These are phyloP conservation scores for Drosophila nikananu DNA, from an alignment of 1,140 invertebrate genomes.

Conservation along the genomic window DNA sequence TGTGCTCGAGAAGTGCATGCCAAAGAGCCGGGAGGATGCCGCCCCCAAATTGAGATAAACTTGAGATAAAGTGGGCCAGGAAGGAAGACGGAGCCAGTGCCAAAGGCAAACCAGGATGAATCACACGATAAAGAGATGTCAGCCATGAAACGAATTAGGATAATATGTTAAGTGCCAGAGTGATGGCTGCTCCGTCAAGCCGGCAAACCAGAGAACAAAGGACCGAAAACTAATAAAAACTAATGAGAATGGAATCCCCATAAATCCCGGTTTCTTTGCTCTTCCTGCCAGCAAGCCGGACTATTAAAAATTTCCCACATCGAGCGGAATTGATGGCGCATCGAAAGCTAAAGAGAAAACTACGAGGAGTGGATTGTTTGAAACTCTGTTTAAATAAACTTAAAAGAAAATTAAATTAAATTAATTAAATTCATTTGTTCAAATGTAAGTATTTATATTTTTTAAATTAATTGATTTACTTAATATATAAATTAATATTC, in stretches of 20 bases:
- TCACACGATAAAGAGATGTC: conserved; percentile 70
- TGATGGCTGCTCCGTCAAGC: conserved; percentile 37
- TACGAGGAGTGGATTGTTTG: no score
- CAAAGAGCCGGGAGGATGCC: conserved; percentile 12
- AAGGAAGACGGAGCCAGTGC: not conserved
- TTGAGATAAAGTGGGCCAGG: conserved; percentile 70
- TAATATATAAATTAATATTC: not conserved
- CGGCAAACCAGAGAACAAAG: conserved; percentile 26
- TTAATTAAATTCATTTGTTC: not conserved
- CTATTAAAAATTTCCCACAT: conserved; percentile 48
- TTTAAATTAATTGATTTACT: no score
- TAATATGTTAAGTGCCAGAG: conserved; percentile 66
- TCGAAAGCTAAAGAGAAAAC: not conserved
- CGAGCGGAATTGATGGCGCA: conserved; percentile 31
- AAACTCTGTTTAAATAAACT: no score
- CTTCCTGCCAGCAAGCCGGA: conserved; percentile 20
- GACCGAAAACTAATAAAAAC: conserved; percentile 41
- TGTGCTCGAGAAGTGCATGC: conserved; percentile 38
- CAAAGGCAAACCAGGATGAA: conserved; percentile 57
- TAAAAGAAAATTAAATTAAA: no score
- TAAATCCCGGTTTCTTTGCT: conserved; percentile 45
- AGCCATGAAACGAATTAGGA: conserved; percentile 66
- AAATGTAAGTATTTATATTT: no score
- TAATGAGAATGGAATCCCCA: conserved; percentile 43
- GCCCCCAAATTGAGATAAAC: conserved; percentile 74